A percentile compares a stretch with the other conserved stretches of the same genome.
Evolutionary conservation across 2,113 vertebrate species (phyloP).

Genomic region (Sinocyclocheilus anophthalmus): DNA sequence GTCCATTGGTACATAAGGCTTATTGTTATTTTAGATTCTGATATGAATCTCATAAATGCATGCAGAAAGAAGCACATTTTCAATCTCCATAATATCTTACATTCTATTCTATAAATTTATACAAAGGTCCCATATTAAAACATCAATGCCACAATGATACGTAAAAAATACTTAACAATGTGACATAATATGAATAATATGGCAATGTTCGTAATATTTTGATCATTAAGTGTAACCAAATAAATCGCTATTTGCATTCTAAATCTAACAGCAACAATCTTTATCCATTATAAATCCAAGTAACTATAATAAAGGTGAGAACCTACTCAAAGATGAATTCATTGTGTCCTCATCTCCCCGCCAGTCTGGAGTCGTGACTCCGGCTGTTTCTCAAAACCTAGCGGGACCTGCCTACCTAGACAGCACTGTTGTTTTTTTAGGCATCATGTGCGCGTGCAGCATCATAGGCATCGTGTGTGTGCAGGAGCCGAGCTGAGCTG

Average conservation of each 20-base stretch:
- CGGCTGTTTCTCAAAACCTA: constrained; percentile 10
- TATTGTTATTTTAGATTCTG: background rate
- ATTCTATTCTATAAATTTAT: background rate
- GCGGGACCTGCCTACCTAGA: background rate
- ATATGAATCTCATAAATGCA: background rate
- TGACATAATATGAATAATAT: background rate
- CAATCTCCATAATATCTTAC: background rate
- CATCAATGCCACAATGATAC: background rate
- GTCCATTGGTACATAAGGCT: background rate
- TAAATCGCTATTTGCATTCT: background rate
- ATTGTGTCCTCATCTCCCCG: background rate
- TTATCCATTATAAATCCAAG: background rate
- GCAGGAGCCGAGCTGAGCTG: background rate
- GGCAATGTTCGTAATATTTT: background rate
- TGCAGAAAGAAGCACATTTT: background rate
- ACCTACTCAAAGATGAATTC: constrained; percentile 28
- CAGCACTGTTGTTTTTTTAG: background rate
- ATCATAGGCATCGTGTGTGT: background rate
- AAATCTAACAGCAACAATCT: background rate
- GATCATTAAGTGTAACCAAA: background rate
- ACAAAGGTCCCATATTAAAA: background rate
- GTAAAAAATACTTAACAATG: background rate
- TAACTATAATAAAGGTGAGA: background rate
- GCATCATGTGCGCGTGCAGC: background rate
- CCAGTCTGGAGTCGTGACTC: constrained; percentile 27